Base-by-base conservation (phyloP, 2,888 invertebrate genomes). In the Xestia sexstrigata region DNA sequence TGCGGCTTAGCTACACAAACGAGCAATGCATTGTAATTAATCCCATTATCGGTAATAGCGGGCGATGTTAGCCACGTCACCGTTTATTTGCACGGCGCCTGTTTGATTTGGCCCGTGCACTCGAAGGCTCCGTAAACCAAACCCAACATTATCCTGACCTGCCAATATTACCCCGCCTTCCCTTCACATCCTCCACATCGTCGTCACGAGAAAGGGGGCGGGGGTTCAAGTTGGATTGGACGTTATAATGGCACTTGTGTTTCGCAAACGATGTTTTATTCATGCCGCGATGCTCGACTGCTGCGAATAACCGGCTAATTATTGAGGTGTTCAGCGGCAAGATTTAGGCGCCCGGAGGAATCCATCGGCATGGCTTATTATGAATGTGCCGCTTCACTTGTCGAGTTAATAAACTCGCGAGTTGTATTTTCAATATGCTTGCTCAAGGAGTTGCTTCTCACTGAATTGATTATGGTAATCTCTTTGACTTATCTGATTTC, bases 181-280 rank as follows among this genome's bases (percentile, higher is more conserved):
- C 79, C 73, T 74, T 76, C 66, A 70, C 47, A 70, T 55, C 58
- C 78, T 81, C 82, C 66, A 76, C 67, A 20, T 72, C 66, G 74
- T 74, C 74, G 49, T 65, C 62, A 78, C 69, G 73, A 77, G 75
- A 84, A 83, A 79, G 80, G 87, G 81, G 69, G 78, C 45, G 82
- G 85, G 30, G 88, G 91, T 79, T 90, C 92, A 84, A 81, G 65
- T 82, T 83, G 89, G 69, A 85, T 78, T 92, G 93, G 94, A 77
- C 85, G 85, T 84, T 86, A 89, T 89, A 91, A 91, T 92, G 90
- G 93, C 93, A 93, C 93, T 94, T 92, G 93, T 92, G 93, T 94
- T 94, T 91, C 91, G 91, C 92, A 90, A 92, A 93, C 90, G 91
- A 95, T 96, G 96, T 96, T 95, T 96, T 96, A 96, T 96, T 96